Evolutionary conservation across 2,797 vertebrate genomes (phyloP), one percentile per base, ranked within the genome.

Genomic region (Fringilla coelebs): DNA sequence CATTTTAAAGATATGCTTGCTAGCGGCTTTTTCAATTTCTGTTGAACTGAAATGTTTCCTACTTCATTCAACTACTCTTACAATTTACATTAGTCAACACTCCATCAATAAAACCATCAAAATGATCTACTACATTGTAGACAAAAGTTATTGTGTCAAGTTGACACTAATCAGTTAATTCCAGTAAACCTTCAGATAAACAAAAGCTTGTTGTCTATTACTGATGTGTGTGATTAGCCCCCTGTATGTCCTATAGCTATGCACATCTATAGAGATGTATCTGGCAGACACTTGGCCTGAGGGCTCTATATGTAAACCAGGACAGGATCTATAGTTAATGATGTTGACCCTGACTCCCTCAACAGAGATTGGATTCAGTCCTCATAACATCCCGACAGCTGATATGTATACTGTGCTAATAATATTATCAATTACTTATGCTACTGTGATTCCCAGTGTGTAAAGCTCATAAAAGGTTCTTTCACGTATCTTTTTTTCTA

Each of bases 91-190:
- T 96, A 97, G 96, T 98, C 98, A 98, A 82, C 97, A 96, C 98
- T 98, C 98, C 98, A 98, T 99, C 99, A 99, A 98, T 99, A 98
- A 98, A 98, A 96, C 97, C 97, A 98, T 98, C 98, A 97, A 96
- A 97, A 98, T 98, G 97, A 98, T 98, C 96, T 97, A 98, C 96
- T 96, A 94, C 97, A 85, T 96, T 91, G 96, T 98, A 98, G 98
- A 98, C 97, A 98, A 98, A 98, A 98, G 98, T 98, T 98, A 98
- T 98, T 98, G 98, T 98, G 98, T 98, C 98, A 98, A 98, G 97
- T 98, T 98, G 98, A 98, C 99, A 98, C 98, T 99, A 99, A 99
- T 99, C 98, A 98, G 99, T 98, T 99, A 99, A 99, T 99, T 99
- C 99, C 99, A 99, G 98, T 98, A 98, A 99, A 99, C 98, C 99